Conservation (phyloP, 2,797 vertebrate species). For the Sphaeramia orbicularis region DNA sequence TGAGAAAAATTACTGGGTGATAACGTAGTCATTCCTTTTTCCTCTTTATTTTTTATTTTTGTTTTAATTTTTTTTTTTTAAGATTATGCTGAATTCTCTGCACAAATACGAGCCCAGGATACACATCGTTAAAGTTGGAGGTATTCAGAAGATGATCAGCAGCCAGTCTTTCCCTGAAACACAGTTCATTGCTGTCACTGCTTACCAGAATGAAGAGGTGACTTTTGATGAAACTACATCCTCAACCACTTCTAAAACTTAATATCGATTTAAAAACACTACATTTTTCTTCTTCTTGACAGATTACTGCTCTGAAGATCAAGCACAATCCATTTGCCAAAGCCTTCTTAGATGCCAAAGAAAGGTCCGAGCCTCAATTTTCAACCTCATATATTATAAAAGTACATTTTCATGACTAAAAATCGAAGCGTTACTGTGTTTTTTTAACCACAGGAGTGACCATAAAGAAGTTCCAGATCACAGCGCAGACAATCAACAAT, state of each 20-base stretch:
- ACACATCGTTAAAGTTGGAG: slow-evolving; percentile 88
- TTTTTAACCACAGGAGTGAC: slow-evolving; percentile 78
- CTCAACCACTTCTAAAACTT: neutral
- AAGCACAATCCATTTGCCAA: slow-evolving; percentile 91
- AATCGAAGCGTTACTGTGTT: neutral
- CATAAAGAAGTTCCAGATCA: slow-evolving; percentile 86
- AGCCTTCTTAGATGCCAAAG: slow-evolving; percentile 90
- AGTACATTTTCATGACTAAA: rapidly evolving
- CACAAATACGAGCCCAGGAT: slow-evolving; percentile 89
- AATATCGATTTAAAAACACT: neutral
- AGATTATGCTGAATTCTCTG: slow-evolving; percentile 90
- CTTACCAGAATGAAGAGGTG: slow-evolving; percentile 90
- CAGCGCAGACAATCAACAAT: slow-evolving; percentile 82
- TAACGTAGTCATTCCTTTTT: no score
- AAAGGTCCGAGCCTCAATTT: slow-evolving; percentile 71
- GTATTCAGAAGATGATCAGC: slow-evolving; percentile 89
- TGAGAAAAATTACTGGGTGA: neutral
- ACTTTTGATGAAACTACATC: neutral
- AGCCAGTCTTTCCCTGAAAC: slow-evolving; percentile 89
- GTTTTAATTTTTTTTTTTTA: neutral
- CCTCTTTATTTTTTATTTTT: neutral
- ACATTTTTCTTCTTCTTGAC: slow-evolving; percentile 19
- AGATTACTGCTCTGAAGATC: slow-evolving; percentile 89
- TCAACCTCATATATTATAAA: rapidly evolving
- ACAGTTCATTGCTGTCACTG: slow-evolving; percentile 88